A percentile compares a stretch with the other conserved stretches of the same genome.
Conservation (phyloP, 2,113 vertebrate genomes). For the Egretta garzetta region DNA sequence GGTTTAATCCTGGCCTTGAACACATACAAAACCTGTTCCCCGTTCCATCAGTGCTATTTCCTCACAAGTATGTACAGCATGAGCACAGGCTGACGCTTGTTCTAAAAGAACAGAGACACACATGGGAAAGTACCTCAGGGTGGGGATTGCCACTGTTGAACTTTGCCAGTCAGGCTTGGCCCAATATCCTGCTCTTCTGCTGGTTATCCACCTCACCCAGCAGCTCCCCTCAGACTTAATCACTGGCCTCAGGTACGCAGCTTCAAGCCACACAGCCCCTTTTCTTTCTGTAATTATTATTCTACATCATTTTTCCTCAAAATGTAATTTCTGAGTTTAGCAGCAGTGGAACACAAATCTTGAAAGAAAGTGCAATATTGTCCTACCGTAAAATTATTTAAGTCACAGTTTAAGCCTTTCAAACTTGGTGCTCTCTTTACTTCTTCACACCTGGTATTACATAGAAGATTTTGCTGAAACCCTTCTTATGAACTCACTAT, state of each 20-base stretch:
- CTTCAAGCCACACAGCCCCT: neutral
- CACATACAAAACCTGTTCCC: neutral
- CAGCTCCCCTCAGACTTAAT: neutral
- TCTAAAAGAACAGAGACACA: neutral
- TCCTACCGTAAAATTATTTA: neutral
- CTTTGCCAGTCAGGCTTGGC: neutral
- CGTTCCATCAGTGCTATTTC: neutral
- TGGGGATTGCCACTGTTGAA: neutral
- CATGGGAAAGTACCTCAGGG: neutral
- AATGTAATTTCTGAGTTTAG: neutral
- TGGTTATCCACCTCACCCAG: neutral
- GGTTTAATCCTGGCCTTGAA: neutral
- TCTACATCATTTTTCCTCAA: neutral
- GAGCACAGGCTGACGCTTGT: neutral
- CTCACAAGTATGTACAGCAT: fast-evolving
- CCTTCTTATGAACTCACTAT: neutral
- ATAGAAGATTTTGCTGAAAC: neutral
- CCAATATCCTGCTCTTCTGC: neutral
- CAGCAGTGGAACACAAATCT: neutral
- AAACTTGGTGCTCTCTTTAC: neutral
- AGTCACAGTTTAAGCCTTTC: neutral
- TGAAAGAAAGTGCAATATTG: neutral
- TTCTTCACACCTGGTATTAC: neutral
- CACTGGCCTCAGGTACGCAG: neutral
- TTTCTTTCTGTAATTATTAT: neutral